Evolutionary conservation across 1,140 invertebrate genomes (phyloP), one percentile per base, ranked within the genome.

Genomic region (Drosophila kikkawai): DNA sequence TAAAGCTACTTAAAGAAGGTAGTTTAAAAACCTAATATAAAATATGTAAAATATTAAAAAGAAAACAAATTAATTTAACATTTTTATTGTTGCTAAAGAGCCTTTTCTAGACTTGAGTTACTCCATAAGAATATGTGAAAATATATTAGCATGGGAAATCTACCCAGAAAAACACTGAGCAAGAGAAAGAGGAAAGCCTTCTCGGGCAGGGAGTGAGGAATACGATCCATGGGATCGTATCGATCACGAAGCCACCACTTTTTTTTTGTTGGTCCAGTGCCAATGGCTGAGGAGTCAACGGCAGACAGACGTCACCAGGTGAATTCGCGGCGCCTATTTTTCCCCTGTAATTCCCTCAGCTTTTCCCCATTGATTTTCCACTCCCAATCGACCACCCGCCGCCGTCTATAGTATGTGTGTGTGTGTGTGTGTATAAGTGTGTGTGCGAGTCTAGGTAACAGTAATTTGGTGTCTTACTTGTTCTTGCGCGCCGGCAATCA

Each of bases 391-490:
- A 56, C 53, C 53, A 56, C 53, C 53, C 53, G 53, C 53, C 53
- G 53, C 13, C 36, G 53, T 17, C 26, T 9, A 5, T 29, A 29
- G 26, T 29, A 1, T 50, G 15, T 50, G 17, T 17, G 15, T 15
- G 47, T 15, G 3, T 29, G 22, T 15, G 22, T 19, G 29, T 34
- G 8, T 11, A 7, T 32, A 15, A 32, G 29, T 51, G n/a, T 53
- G 29, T 45, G 55, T 41, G 22, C 9, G 11, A 32, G 60, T 58
- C 41, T 77, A 50, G 55, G 74, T 88, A 88, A 88, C 84, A 88
- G 84, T 88, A 85, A 88, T 88, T 90, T 90, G 78, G 84, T 84
- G 84, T 88, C 88, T 88, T 88, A 79, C 85, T 88, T 90, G 85
- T 90, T 90, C 82, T 85, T 76, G 85, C 85, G 85, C 85, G 85